Evolutionary conservation across 2,888 invertebrate genomes (phyloP), one percentile per base, ranked within the genome.

Genomic region (Drosophila incognita): DNA sequence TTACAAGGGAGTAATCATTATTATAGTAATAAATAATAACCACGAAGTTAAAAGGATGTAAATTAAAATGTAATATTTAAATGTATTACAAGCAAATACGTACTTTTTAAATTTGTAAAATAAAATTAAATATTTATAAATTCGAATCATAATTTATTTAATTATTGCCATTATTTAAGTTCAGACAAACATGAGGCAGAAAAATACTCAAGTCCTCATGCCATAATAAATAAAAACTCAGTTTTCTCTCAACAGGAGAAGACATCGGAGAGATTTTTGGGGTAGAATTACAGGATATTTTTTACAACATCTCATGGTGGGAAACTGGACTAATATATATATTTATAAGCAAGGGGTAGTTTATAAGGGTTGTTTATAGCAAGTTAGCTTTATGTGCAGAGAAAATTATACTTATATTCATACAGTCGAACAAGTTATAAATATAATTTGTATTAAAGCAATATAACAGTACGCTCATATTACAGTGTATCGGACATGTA

Each of bases 311-410:
- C 24, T 29, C 1, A 10, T 24, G 60, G 76, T 69, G 52, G 40
- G 4, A 53, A 58, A 57, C 38, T 33, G 0, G 10, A 11, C 63
- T 74, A 5, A 35, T 11, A 24, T 38, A 1, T 10, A 7, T 33
- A 4, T 36, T 18, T 10, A 31, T 15, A 15, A 0, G 8, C 0
- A 4, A 57, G 51, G 75, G 54, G 27, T 21, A 10, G 13, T 10
- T 61, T 35, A 49, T 33, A 42, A 27, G 48, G 24, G 27, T 11
- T 38, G 18, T 38, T 57, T 57, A 57, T 48, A 49, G 36, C 42
- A n/a, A 24, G 1, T 1, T 8, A 15, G 1, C 7, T 56, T 18
- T 5, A 21, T 57, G 10, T 13, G 18, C 5, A 21, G 10, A 15
- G 11, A 21, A 13, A 7, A 6, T n/a, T 51, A 11, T 21, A n/a